Conservation (phyloP, 2,113 vertebrate genomes). For the Scomber japonicus region DNA sequence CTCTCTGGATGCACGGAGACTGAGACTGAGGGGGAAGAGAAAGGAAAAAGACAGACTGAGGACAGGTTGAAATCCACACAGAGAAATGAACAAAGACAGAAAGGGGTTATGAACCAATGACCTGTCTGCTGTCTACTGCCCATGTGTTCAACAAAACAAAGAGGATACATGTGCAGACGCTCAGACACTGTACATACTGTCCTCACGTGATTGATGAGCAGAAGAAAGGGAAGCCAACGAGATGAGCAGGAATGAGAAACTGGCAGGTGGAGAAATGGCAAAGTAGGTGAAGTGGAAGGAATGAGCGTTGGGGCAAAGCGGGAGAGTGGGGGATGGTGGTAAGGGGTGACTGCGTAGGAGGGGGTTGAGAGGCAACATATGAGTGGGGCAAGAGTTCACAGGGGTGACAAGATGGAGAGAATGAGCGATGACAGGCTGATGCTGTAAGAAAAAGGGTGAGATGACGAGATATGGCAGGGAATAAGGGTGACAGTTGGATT, state of each 20-base stretch:
- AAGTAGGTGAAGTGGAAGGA: conserved; percentile 82
- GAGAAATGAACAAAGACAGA: conserved; percentile 37
- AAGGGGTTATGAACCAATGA: background rate
- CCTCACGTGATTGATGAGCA: conserved; percentile 11
- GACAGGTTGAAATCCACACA: conserved; percentile 18
- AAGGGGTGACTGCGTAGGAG: conserved; percentile 26
- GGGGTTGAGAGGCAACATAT: conserved; percentile 79
- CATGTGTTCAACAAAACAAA: conserved; percentile 54
- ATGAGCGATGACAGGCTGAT: conserved; percentile 59
- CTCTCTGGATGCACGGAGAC: conserved; percentile 93
- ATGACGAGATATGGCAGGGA: conserved; percentile 17
- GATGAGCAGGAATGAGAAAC: conserved; percentile 56
- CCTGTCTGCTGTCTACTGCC: conserved; percentile 14
- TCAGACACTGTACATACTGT: conserved; percentile 39
- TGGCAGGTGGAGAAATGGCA: conserved; percentile 75
- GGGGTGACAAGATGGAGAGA: conserved; percentile 66
- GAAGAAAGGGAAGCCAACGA: conserved; percentile 14
- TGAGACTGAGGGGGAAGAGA: conserved; percentile 85
- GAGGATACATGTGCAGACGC: conserved; percentile 19
- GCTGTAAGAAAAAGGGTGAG: conserved; percentile 36
- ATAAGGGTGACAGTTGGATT: conserved; percentile 4
- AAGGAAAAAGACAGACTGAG: conserved; percentile 21
- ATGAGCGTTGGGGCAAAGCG: conserved; percentile 59
- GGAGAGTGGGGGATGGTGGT: conserved; percentile 63
- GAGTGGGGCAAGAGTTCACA: conserved; percentile 75